Percentiles rank a stretch among this genome's conserved stretches.
phyloP scores from a whole-genome alignment of 2,888 invertebrate species.

The Epinotia brunnichana region DNA sequence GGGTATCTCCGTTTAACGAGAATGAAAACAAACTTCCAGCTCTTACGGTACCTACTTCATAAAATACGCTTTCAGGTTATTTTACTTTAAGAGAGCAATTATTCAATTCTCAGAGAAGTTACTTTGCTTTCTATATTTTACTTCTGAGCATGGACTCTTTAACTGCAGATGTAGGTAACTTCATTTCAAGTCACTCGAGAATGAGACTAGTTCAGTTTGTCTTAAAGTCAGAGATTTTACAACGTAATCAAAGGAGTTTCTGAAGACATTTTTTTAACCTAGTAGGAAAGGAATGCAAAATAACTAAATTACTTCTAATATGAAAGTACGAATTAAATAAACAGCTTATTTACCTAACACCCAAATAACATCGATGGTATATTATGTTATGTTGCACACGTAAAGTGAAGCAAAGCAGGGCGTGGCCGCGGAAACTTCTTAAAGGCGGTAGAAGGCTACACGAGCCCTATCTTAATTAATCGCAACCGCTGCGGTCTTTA shows the following conservation, averaged over 20 bases:
- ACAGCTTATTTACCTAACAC: background rate
- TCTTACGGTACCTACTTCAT: slow-evolving; percentile 24
- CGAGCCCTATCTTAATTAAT: slow-evolving; percentile 73
- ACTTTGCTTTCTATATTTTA: slow-evolving; percentile 15
- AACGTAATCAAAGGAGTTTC: background rate
- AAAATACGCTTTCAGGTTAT: slow-evolving; percentile 35
- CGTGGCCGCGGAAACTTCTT: slow-evolving; percentile 63
- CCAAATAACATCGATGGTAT: background rate
- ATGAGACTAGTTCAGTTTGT: background rate
- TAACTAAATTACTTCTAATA: background rate
- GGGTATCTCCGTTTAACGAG: slow-evolving; percentile 31
- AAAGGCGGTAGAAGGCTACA: slow-evolving; percentile 53
- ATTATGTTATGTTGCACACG: slow-evolving; percentile 5
- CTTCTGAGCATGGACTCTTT: slow-evolving; percentile 15
- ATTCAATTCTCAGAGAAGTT: slow-evolving; percentile 34
- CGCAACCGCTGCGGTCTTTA: slow-evolving; percentile 69
- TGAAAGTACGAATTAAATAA: background rate
- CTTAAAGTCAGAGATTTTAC: background rate
- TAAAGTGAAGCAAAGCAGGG: slow-evolving; percentile 54
- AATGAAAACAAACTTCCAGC: slow-evolving; percentile 35
- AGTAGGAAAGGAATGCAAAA: too few species aligned
- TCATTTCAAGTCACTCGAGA: background rate
- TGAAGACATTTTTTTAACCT: too few species aligned
- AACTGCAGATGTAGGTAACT: background rate
- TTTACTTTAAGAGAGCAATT: slow-evolving; percentile 38